phyloP scores from a whole-genome alignment of 2,888 invertebrate species.

The Agrotis puta region DNA sequence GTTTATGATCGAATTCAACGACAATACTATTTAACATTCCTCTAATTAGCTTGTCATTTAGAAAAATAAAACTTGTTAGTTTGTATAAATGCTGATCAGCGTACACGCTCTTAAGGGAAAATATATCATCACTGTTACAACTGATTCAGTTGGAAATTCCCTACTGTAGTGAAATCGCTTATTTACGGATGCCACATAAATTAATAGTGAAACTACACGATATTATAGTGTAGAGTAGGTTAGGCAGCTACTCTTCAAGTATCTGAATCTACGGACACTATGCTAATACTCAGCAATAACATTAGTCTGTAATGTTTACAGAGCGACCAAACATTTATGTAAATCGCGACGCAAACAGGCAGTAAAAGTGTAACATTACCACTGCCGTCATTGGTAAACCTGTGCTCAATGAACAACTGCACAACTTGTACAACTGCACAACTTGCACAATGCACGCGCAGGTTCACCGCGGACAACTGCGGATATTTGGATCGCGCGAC shows the following conservation, averaged over 20 bases:
- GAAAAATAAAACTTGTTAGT: too few species aligned
- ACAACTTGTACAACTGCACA: neutral
- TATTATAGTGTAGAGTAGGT: neutral
- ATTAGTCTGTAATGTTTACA: conserved; percentile 10
- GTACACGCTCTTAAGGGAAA: neutral
- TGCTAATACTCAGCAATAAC: conserved; percentile 30
- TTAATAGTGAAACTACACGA: neutral
- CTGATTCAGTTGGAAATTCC: neutral
- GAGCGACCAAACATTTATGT: conserved; percentile 23
- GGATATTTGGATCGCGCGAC: conserved; percentile 13
- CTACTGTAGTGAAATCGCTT: too few species aligned
- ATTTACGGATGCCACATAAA: neutral
- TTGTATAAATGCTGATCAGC: too few species aligned
- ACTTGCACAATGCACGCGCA: conserved; percentile 18
- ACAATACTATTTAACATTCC: too few species aligned
- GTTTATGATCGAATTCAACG: too few species aligned
- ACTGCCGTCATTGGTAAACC: conserved; percentile 13
- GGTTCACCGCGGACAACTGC: neutral
- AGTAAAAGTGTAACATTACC: conserved; percentile 8
- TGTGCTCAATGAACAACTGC: conserved; percentile 14
- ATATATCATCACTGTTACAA: neutral
- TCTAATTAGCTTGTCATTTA: too few species aligned
- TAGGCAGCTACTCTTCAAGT: neutral
- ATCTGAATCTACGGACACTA: neutral
- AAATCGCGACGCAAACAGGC: conserved; percentile 3